These are phyloP conservation scores for Phaenicophaeus curvirostris DNA, from an alignment of 2,797 vertebrate genomes.

Conservation along the genomic window DNA sequence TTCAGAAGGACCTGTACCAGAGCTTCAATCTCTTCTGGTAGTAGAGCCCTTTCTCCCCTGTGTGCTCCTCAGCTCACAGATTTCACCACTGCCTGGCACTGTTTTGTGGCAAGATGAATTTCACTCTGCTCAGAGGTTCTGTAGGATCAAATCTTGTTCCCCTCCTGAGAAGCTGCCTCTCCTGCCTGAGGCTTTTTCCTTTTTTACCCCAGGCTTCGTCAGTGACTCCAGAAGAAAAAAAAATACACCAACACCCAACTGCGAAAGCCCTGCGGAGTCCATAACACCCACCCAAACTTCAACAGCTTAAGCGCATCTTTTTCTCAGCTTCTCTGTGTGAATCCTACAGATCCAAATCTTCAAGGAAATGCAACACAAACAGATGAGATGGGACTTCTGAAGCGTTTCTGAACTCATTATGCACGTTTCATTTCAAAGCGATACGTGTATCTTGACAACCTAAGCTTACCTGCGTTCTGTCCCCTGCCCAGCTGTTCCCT, in stretches of 20 bases:
- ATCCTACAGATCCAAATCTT: background rate
- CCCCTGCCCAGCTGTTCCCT: background rate
- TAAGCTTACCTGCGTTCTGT: background rate
- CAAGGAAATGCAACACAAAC: background rate
- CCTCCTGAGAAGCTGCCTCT: background rate
- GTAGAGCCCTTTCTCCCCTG: fast-evolving
- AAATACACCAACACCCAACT: background rate
- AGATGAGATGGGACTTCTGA: background rate
- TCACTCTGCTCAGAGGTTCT: background rate
- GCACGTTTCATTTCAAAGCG: background rate
- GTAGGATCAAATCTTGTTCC: background rate
- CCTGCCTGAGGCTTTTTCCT: background rate
- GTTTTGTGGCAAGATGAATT: background rate
- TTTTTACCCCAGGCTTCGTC: background rate
- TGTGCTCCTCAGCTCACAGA: background rate
- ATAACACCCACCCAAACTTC: background rate
- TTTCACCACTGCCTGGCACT: background rate
- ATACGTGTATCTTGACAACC: background rate
- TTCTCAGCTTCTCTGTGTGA: background rate
- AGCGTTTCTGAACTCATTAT: background rate
- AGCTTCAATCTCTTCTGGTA: fast-evolving
- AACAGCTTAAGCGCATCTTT: background rate
- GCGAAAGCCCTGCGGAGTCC: background rate
- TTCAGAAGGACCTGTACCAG: background rate
- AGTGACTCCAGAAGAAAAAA: background rate